Conservation (phyloP, 1,140 invertebrate species). For the Zaprionus lachaisei region DNA sequence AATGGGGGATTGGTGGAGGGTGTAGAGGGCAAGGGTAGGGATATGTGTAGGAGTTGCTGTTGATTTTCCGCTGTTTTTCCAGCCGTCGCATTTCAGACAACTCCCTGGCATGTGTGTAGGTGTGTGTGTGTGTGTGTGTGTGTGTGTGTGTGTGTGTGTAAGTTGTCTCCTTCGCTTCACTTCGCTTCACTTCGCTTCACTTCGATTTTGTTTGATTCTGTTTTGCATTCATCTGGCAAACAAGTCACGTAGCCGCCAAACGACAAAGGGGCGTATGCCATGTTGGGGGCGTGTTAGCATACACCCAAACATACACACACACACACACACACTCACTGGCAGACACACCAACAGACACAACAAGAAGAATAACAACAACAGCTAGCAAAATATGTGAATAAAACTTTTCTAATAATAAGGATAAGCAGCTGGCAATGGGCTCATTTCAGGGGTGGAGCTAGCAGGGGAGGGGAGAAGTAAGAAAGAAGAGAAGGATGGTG, state of each 20-base stretch:
- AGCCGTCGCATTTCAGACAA: conserved; percentile 28
- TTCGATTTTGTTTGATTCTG: conserved; percentile 45
- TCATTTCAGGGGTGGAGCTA: conserved; percentile 5
- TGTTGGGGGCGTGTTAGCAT: conserved; percentile 22
- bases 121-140: conserved; percentile 29
- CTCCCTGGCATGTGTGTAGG: conserved; percentile 1
- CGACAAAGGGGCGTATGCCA: conserved; percentile 17
- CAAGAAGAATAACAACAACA: conserved; percentile 15
- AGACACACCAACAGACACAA: not conserved
- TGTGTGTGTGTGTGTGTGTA: conserved; percentile 32
- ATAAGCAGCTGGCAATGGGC: conserved; percentile 56
- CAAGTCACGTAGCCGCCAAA: conserved; percentile 49
- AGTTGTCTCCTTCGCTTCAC: not conserved
- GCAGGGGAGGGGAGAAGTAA: not conserved
- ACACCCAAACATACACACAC: conserved; percentile 19
- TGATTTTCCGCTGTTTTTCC: conserved; percentile 59
- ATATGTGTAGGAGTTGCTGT: conserved; percentile 14
- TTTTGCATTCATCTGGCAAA: conserved; percentile 54
- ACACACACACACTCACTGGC: conserved; percentile 29
- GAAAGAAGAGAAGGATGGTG: not conserved
- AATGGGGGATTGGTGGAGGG: no score
- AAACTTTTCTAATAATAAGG: conserved; percentile 63
- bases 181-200: conserved; percentile 15
- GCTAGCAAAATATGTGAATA: conserved; percentile 57
- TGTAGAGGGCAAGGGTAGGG: no score